A percentile compares a stretch with the other conserved stretches of the same genome.
These are phyloP conservation scores for Tupiocoris notatus DNA, from an alignment of 2,888 invertebrate species.

Conservation along the genomic window DNA sequence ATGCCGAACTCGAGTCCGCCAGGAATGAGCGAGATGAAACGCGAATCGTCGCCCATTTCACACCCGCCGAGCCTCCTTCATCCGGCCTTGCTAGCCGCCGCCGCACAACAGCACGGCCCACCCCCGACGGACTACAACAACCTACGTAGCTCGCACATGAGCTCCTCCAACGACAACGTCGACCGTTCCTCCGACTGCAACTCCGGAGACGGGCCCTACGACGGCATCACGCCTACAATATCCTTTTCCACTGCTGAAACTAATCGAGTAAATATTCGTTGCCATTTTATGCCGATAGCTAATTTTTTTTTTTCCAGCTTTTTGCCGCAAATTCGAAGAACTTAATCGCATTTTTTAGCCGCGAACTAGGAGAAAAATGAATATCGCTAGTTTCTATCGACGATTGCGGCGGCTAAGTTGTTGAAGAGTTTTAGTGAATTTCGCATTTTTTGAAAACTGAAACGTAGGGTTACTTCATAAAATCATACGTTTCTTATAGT, in stretches of 20 bases:
- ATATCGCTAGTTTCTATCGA: no score
- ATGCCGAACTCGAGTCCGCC: slow-evolving; percentile 58
- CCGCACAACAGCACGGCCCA: slow-evolving; percentile 76
- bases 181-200: slow-evolving; percentile 88
- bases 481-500: no score
- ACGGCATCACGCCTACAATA: slow-evolving; percentile 93
- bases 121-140: slow-evolving; percentile 78
- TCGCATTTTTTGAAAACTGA: no score
- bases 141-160: slow-evolving; percentile 57
- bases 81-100: slow-evolving; percentile 79
- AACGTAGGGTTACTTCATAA: no score
- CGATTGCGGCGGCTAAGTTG: no score
- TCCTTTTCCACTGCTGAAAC: slow-evolving; percentile 73
- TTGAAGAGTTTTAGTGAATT: no score
- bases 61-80: slow-evolving; percentile 82
- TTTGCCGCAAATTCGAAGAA: no score
- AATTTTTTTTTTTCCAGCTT: no score
- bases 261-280: no score
- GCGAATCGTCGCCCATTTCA: slow-evolving; percentile 76
- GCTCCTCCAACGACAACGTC: slow-evolving; percentile 72
- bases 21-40: slow-evolving; percentile 64
- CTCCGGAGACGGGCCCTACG: slow-evolving; percentile 86
- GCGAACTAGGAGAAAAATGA: no score
- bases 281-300: no score
- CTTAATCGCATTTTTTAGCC: no score